phyloP scores from a whole-genome alignment of 1,140 invertebrate genomes.

The Aphelinus certus region DNA sequence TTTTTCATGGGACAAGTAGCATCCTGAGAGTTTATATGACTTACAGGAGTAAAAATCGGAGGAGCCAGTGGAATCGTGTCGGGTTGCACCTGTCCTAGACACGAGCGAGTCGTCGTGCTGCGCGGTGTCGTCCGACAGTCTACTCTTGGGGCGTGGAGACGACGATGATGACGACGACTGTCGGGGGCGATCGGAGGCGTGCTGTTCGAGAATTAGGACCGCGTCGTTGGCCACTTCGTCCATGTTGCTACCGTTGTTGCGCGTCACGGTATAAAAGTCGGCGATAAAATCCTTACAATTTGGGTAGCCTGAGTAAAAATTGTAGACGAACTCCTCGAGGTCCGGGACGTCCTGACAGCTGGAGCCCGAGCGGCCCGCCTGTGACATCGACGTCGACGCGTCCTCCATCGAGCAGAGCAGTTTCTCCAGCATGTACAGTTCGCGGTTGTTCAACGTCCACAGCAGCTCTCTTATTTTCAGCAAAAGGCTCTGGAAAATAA shows the following conservation, averaged over 20 bases:
- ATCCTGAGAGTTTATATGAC: background rate
- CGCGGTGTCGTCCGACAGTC: background rate
- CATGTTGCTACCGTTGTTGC: conserved; percentile 60
- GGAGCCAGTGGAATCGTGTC: conserved; percentile 29
- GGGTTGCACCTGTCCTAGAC: background rate
- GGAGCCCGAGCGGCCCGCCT: conserved; percentile 51
- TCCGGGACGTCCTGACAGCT: conserved; percentile 67
- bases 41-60: conserved; percentile 33
- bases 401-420: conserved; percentile 91
- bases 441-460: conserved; percentile 84
- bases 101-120: background rate
- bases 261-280: conserved; percentile 66
- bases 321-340: conserved; percentile 75
- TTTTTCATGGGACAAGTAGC: background rate
- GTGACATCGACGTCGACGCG: conserved; percentile 61
- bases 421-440: conserved; percentile 86
- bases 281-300: conserved; percentile 73
- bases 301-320: conserved; percentile 76
- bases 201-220: conserved; percentile 53
- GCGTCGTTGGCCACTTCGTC: conserved; percentile 62
- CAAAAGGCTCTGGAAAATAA: conserved; percentile 72
- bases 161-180: background rate
- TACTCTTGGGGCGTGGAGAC: background rate
- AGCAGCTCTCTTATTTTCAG: conserved; percentile 89
- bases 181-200: conserved; percentile 33